Percentiles rank a stretch among this genome's conserved stretches.
phyloP scores from a whole-genome alignment of 2,888 invertebrate genomes.

The Margaritifera margaritifera region DNA sequence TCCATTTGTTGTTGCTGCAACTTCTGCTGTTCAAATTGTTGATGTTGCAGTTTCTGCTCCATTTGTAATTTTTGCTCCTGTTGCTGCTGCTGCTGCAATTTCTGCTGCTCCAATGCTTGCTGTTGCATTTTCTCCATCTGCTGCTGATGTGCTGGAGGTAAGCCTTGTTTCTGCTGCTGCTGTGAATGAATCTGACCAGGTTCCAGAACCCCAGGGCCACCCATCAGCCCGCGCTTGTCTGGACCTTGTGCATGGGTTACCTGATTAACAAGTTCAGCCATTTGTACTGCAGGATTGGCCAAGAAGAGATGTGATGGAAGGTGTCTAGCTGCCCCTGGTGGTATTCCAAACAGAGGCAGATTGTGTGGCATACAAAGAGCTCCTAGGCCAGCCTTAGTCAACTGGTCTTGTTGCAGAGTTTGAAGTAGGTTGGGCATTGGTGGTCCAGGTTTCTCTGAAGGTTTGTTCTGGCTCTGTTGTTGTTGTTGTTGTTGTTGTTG shows the following conservation, averaged over 20 bases:
- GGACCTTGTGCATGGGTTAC: slow-evolving; percentile 9
- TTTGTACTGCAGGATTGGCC: neutral
- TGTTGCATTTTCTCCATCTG: slow-evolving; percentile 22
- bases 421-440: neutral
- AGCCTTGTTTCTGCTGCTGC: slow-evolving; percentile 13
- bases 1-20: slow-evolving; percentile 16
- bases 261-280: neutral
- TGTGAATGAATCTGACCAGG: slow-evolving; percentile 9
- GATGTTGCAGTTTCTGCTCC: slow-evolving; percentile 17
- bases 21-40: slow-evolving; percentile 18
- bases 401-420: neutral
- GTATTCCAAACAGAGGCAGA: no score
- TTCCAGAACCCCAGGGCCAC: neutral
- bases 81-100: slow-evolving; percentile 21
- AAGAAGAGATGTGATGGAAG: slow-evolving; percentile 5
- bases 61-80: slow-evolving; percentile 13
- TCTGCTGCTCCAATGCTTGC: slow-evolving; percentile 22
- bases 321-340: neutral
- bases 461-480: slow-evolving; percentile 14
- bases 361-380: neutral
- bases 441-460: slow-evolving; percentile 16
- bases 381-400: neutral
- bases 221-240: neutral
- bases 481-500: slow-evolving; percentile 19
- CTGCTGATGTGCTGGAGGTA: slow-evolving; percentile 11